Evolutionary conservation across 2,888 invertebrate genomes (phyloP).

Genomic region (Machimus rusticus): DNA sequence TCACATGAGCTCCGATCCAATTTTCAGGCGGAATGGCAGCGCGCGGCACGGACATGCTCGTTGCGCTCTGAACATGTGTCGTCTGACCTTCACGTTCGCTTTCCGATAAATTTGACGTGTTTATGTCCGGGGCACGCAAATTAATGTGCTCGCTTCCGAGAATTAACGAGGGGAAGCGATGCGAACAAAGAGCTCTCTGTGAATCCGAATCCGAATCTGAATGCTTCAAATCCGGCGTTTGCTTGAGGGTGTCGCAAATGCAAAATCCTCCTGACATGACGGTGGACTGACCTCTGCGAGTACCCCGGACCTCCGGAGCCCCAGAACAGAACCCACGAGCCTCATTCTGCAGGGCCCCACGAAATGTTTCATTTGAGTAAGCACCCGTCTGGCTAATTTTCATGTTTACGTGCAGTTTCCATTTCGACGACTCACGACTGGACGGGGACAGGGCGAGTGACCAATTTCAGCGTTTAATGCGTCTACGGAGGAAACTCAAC

Average conservation of each 20-base stretch:
- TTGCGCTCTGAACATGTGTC: background rate
- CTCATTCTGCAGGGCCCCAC: background rate
- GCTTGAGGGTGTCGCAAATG: background rate
- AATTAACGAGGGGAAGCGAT: background rate
- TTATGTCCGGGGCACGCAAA: slow-evolving; percentile 22
- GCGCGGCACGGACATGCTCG: background rate
- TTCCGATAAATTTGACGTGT: slow-evolving; percentile 31
- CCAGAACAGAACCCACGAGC: background rate
- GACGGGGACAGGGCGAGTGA: background rate
- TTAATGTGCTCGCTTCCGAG: slow-evolving; percentile 23
- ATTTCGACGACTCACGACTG: background rate
- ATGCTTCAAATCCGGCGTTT: background rate
- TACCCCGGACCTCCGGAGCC: background rate
- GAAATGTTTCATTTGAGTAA: slow-evolving; percentile 18
- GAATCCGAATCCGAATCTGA: background rate
- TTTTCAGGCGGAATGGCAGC: background rate
- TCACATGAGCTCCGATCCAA: background rate
- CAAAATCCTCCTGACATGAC: background rate
- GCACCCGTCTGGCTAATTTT: slow-evolving; percentile 1
- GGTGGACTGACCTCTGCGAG: background rate
- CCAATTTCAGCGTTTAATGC: background rate
- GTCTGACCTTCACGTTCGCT: slow-evolving; percentile 27
- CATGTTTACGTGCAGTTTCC: slow-evolving; percentile 28
- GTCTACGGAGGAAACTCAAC: background rate
- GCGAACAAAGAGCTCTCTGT: background rate